A percentile compares a stretch with the other conserved stretches of the same genome.
Evolutionary conservation across 2,113 vertebrate species (phyloP).

Genomic region (Percopsis transmontana): DNA sequence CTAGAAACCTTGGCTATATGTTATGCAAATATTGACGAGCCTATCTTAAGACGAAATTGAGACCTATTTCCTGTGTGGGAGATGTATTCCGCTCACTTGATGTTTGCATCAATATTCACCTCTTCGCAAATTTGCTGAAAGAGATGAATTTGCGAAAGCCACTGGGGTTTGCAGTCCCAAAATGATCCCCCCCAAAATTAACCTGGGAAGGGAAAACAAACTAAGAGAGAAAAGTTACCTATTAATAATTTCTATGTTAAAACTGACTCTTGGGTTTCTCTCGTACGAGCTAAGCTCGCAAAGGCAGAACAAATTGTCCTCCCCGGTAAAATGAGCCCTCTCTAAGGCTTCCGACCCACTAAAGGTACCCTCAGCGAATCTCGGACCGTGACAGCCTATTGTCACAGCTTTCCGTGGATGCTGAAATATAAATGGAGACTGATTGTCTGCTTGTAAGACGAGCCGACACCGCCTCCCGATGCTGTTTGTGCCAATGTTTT

Average conservation of each 20-base stretch:
- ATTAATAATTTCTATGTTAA: not conserved
- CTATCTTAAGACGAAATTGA: constrained; percentile 29
- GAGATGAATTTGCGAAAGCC: not conserved
- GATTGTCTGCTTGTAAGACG: constrained; percentile 69
- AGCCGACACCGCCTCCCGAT: constrained; percentile 50
- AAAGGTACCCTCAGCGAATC: constrained; percentile 56
- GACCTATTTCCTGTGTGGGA: constrained; percentile 17
- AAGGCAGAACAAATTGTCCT: constrained; percentile 40
- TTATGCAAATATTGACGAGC: constrained; percentile 64
- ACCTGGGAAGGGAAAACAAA: not conserved
- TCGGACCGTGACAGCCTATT: constrained; percentile 61
- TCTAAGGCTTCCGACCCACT: constrained; percentile 48
- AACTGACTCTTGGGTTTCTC: no score
- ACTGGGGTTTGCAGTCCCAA: not conserved
- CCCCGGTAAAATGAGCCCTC: constrained; percentile 32
- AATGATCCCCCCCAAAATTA: not conserved
- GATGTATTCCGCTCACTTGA: constrained; percentile 17
- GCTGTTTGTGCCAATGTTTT: constrained; percentile 63
- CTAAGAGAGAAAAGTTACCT: not conserved
- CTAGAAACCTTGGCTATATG: constrained; percentile 37
- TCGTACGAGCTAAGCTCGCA: no score
- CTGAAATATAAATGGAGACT: constrained; percentile 70
- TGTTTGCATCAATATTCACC: constrained; percentile 26
- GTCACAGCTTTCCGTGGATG: constrained; percentile 66
- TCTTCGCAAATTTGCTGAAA: constrained; percentile 14